These are phyloP conservation scores for Gopherus evgoodei DNA, from an alignment of 2,113 vertebrate species.

Conservation along the genomic window DNA sequence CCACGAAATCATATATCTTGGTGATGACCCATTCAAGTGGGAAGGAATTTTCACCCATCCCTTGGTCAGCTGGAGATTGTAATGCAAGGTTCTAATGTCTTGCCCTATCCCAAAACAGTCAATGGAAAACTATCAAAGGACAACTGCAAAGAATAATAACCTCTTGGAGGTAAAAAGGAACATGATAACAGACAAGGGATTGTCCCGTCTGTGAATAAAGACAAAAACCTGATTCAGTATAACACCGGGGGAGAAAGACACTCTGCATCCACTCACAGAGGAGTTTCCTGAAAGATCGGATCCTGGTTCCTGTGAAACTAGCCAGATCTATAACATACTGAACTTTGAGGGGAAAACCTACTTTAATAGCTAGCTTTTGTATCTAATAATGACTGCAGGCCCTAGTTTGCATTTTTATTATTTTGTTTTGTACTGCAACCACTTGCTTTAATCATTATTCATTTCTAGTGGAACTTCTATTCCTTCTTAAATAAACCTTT, in stretches of 20 bases:
- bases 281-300: neutral
- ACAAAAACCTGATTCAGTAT: neutral
- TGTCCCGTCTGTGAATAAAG: neutral
- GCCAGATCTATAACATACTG: neutral
- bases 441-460: neutral
- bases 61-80: neutral
- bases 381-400: neutral
- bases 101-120: neutral
- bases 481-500: neutral
- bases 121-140: neutral
- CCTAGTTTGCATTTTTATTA: neutral
- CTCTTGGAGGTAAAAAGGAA: neutral
- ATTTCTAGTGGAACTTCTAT: neutral
- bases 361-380: neutral
- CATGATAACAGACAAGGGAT: neutral
- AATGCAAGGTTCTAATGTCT: neutral
- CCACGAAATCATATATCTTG: neutral
- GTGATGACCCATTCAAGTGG: neutral
- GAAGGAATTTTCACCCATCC: neutral
- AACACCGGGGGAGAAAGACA: neutral
- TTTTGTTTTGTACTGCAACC: neutral
- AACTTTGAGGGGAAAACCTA: neutral
- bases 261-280: neutral
- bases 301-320: neutral
- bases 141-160: neutral